Evolutionary conservation across 2,888 invertebrate species (phyloP).

Genomic region (Eueremaeus valkanovi): DNA sequence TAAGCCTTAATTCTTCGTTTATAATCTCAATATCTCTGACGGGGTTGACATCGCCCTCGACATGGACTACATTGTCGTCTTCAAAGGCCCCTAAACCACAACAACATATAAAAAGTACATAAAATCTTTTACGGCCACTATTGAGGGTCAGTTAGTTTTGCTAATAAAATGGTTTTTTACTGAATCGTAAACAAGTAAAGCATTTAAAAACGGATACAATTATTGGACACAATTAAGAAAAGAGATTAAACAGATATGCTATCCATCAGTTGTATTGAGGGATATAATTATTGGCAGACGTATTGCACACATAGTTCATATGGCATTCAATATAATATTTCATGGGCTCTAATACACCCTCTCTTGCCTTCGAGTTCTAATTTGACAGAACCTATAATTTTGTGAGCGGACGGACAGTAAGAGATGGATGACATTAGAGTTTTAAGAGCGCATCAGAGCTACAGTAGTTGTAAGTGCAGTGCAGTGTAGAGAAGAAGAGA

Average conservation of each 20-base stretch:
- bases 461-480: background rate
- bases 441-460: background rate
- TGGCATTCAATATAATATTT: conserved; percentile 16
- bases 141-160: no score
- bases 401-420: background rate
- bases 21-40: conserved; percentile 95
- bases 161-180: no score
- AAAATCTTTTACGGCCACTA: no score
- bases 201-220: background rate
- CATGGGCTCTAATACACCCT: conserved; percentile 15
- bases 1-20: conserved; percentile 85
- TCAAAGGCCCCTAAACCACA: conserved; percentile 78
- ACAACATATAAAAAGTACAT: background rate
- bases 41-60: conserved; percentile 98
- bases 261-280: background rate
- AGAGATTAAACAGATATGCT: background rate
- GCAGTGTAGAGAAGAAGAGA: no score
- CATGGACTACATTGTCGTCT: conserved; percentile 94
- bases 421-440: conserved; percentile 34
- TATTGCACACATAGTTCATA: background rate
- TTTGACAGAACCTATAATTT: conserved; percentile 37
- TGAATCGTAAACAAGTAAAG: no score
- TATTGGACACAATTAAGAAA: background rate
- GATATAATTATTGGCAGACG: background rate
- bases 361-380: conserved; percentile 27